Evolutionary conservation across 2,797 vertebrate genomes (phyloP).

Genomic region (Pampus argenteus): DNA sequence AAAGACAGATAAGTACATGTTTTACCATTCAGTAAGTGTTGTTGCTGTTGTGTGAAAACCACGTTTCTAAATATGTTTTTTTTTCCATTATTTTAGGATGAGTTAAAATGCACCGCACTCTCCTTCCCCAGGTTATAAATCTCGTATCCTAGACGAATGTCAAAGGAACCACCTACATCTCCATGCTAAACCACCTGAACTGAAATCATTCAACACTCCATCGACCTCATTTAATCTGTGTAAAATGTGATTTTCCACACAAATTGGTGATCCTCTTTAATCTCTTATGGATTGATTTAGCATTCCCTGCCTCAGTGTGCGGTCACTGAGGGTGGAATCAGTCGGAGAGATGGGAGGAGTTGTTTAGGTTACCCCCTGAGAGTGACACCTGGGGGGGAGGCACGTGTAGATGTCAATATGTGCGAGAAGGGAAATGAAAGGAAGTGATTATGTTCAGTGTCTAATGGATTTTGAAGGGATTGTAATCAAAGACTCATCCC

Average conservation of each 20-base stretch:
- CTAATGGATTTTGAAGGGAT: conserved; percentile 67
- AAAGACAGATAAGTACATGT: not conserved
- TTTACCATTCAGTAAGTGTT: not conserved
- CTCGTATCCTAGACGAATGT: too few species aligned
- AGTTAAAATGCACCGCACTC: too few species aligned
- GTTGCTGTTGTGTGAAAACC: too few species aligned
- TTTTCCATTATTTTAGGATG: too few species aligned
- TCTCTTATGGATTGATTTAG: conserved; percentile 71
- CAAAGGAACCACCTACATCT: conserved; percentile 6
- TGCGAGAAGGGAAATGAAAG: conserved; percentile 51
- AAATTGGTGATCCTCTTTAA: conserved; percentile 77
- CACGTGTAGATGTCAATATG: conserved; percentile 62
- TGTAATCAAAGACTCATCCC: conserved; percentile 68
- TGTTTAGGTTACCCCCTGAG: conserved; percentile 60
- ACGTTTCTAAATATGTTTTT: too few species aligned
- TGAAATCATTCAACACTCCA: conserved; percentile 60
- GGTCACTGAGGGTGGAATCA: conserved; percentile 26
- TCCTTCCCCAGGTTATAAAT: too few species aligned
- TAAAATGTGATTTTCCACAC: conserved; percentile 75
- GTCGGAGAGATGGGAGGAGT: conserved; percentile 36
- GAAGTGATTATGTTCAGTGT: conserved; percentile 67
- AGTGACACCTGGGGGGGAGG: conserved; percentile 49
- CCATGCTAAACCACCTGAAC: conserved; percentile 44
- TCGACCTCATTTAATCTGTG: conserved; percentile 69
- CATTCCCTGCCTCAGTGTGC: conserved; percentile 50